Evolutionary conservation across 2,888 invertebrate genomes (phyloP).

Genomic region (Molorchus minor): DNA sequence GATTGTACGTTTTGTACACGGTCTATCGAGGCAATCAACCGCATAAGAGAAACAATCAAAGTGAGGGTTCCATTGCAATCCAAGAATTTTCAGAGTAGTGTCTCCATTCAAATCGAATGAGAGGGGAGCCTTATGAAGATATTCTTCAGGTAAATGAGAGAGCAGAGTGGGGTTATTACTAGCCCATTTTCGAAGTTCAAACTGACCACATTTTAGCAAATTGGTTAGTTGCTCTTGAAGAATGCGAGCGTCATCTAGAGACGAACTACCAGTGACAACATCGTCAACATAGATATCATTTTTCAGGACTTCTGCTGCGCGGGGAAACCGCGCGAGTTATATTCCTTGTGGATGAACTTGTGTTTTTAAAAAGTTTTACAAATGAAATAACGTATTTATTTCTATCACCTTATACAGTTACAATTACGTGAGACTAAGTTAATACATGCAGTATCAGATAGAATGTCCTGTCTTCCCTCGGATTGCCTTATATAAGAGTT

Average conservation of each 20-base stretch:
- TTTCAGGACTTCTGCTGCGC: not conserved
- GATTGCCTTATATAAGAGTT: no score
- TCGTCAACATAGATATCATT: constrained; percentile 9
- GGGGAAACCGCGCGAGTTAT: not conserved
- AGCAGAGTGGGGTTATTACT: not conserved
- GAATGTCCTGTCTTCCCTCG: no score
- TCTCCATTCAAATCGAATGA: not conserved
- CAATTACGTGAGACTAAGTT: no score
- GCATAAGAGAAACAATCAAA: not conserved
- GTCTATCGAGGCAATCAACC: not conserved
- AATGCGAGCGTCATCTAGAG: not conserved
- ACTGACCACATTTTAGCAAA: not conserved
- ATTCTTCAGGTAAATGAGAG: not conserved
- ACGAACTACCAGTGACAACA: not conserved
- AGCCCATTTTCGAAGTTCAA: constrained; percentile 15
- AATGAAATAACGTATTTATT: no score
- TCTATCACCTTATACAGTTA: no score
- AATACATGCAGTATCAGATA: no score
- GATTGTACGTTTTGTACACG: not conserved
- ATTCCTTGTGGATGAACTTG: no score
- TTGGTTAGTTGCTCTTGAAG: not conserved
- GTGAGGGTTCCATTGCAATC: not conserved
- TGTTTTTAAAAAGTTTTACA: no score
- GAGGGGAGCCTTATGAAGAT: not conserved
- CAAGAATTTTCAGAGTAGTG: not conserved